Base-by-base conservation (phyloP, 2,797 vertebrate genomes). In the Spheniscus humboldti region DNA sequence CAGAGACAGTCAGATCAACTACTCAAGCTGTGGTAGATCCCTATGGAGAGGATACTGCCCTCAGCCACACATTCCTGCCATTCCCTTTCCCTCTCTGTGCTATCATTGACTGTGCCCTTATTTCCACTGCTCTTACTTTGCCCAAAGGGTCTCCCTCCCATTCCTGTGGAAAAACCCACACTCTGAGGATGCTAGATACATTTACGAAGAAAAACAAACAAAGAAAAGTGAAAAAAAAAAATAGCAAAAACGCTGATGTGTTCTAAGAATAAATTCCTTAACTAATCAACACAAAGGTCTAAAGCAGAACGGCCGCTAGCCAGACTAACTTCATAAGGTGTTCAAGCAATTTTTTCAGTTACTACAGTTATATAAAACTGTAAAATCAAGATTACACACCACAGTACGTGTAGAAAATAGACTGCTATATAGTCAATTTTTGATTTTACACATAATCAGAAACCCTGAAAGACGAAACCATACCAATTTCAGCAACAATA, bases 371-470 rank as follows among this genome's bases (percentile, higher is more conserved):
- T 22, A 71, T 71, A 69, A 82, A 91, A 81, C 52, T 47, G 55
- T 91, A 94, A 95, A 96, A 96, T 96, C 75, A 96, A 91, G 88
- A 96, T 97, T 94, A 90, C 27, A 89, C 10, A 68, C 68, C 50
- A 77, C 7, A 79, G 37, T 84, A 95, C 18, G 80, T 95, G 83
- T 78, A 91, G 64, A 93, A 95, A 95, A 96, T 53, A 97, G 89
- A 96, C 86, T 89, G 57, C 23, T 90, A 60, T 60, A 91, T 67
- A 59, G 41, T 30, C 71, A 10, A 76, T 60, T 95, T 94, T 77
- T 87, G 28, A 95, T 97, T 93, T 97, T 91, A 86, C 75, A 84
- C 81, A 56, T 91, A 86, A 91, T 94, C 66, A 82, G 60, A 92
- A 92, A 43, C 1, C 1, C n/a, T 64, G 55, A 90, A 87, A 89